A percentile compares a stretch with the other conserved stretches of the same genome.
phyloP scores from a whole-genome alignment of 2,797 vertebrate genomes.

The Acanthurus lineatus region DNA sequence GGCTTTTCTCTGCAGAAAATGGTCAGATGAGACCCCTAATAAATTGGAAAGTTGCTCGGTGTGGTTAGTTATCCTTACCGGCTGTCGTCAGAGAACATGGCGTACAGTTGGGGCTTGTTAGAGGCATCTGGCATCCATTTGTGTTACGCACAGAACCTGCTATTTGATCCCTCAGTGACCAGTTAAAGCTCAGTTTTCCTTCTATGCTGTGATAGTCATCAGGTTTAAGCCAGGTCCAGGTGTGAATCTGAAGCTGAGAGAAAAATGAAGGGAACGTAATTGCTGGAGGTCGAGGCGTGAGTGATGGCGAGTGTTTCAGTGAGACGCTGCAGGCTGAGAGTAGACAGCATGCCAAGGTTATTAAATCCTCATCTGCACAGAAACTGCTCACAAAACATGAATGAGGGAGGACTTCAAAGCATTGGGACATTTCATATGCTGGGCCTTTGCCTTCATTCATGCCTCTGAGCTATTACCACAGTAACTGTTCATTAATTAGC shows the following conservation, averaged over 20 bases:
- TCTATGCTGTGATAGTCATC: slow-evolving; percentile 26
- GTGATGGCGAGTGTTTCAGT: slow-evolving; percentile 25
- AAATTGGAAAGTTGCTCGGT: slow-evolving; percentile 57
- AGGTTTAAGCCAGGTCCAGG: slow-evolving; percentile 43
- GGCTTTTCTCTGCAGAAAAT: slow-evolving; percentile 33
- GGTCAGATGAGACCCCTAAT: slow-evolving; percentile 40
- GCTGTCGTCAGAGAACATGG: slow-evolving; percentile 52
- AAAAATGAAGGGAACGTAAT: slow-evolving; percentile 26
- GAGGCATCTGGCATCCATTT: slow-evolving; percentile 43
- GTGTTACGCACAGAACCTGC: slow-evolving; percentile 29
- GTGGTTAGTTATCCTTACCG: slow-evolving; percentile 42
- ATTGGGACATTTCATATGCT: slow-evolving; percentile 59
- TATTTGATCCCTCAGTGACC: slow-evolving; percentile 66
- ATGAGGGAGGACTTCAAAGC: slow-evolving; percentile 69
- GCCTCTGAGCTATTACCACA: slow-evolving; percentile 63
- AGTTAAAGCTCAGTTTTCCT: slow-evolving; percentile 56
- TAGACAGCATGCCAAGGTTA: slow-evolving; percentile 48
- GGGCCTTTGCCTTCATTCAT: slow-evolving; percentile 63
- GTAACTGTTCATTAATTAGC: slow-evolving; percentile 75
- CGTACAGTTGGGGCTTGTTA: slow-evolving; percentile 61
- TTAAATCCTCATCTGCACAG: slow-evolving; percentile 71
- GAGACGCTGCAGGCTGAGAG: slow-evolving; percentile 33
- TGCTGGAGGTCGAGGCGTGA: slow-evolving; percentile 16
- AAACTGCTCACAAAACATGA: slow-evolving; percentile 62
- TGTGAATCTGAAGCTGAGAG: slow-evolving; percentile 32